A percentile compares a stretch with the other conserved stretches of the same genome.
These are phyloP conservation scores for Cryptocephalus primarius DNA, from an alignment of 2,888 invertebrate genomes.

Conservation along the genomic window DNA sequence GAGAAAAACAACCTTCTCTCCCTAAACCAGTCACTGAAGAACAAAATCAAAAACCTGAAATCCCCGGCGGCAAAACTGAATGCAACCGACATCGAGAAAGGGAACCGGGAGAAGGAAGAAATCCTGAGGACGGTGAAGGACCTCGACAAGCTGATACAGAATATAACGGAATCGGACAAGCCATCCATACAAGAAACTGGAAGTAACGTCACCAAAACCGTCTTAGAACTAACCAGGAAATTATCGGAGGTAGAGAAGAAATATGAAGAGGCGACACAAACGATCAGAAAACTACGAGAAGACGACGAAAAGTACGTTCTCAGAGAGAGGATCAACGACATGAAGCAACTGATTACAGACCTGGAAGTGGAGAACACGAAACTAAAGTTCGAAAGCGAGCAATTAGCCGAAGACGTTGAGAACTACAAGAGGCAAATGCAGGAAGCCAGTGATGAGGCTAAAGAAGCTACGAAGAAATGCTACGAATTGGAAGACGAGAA, in stretches of 20 bases:
- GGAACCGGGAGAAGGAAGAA: conserved; percentile 12
- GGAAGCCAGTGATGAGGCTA: conserved; percentile 13
- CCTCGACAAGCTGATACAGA: conserved; percentile 15
- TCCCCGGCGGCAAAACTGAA: conserved; percentile 5
- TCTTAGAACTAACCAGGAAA: conserved; percentile 12
- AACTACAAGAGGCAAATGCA: conserved; percentile 13
- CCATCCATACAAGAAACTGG: conserved; percentile 13
- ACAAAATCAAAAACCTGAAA: conserved; percentile 12
- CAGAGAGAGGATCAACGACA: conserved; percentile 17
- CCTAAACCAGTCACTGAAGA: conserved; percentile 14
- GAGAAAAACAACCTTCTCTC: conserved; percentile 15
- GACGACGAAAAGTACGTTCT: conserved; percentile 19
- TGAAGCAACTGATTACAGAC: conserved; percentile 19
- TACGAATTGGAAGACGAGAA: conserved; percentile 17
- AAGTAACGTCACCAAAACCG: conserved; percentile 11
- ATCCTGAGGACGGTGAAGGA: conserved; percentile 16
- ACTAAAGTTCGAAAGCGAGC: conserved; percentile 17
- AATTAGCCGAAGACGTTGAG: conserved; percentile 15
- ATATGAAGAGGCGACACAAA: conserved; percentile 15
- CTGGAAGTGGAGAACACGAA: conserved; percentile 21
- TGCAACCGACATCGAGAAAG: conserved; percentile 8
- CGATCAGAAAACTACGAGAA: conserved; percentile 15
- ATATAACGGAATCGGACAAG: conserved; percentile 14
- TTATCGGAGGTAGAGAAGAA: conserved; percentile 17
- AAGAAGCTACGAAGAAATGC: conserved; percentile 10